Percentiles rank a stretch among this genome's conserved stretches.
Evolutionary conservation across 2,113 vertebrate genomes (phyloP).

Genomic region (Bagarius yarrelli): DNA sequence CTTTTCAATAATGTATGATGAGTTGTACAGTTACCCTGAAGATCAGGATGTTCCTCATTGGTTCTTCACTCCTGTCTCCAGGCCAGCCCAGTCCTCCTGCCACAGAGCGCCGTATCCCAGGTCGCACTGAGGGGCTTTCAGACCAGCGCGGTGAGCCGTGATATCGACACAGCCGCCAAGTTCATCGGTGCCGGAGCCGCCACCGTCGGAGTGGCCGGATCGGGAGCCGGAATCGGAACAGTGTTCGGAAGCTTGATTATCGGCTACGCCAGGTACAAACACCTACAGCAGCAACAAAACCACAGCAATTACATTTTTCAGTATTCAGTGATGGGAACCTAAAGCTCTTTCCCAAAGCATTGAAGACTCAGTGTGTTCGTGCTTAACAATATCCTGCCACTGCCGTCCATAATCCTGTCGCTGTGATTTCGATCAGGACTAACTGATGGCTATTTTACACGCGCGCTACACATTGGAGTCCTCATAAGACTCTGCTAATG

Average conservation of each 20-base stretch:
- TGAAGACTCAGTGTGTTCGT: too few relatives aligned
- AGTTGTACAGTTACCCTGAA: neutral
- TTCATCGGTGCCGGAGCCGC: conserved; percentile 98
- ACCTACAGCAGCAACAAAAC: too few relatives aligned
- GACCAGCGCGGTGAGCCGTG: conserved; percentile 90
- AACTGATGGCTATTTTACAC: too few relatives aligned
- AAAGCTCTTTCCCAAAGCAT: too few relatives aligned
- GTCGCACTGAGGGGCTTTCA: conserved; percentile 86
- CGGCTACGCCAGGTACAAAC: conserved; percentile 93
- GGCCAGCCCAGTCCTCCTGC: conserved; percentile 75
- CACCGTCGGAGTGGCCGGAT: conserved; percentile 97
- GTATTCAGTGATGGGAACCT: too few relatives aligned
- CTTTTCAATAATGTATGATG: neutral
- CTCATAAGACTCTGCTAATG: too few relatives aligned
- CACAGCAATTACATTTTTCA: too few relatives aligned
- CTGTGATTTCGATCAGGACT: too few relatives aligned
- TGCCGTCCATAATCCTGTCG: too few relatives aligned
- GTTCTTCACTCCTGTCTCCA: conserved; percentile 53
- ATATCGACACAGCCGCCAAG: conserved; percentile 98
- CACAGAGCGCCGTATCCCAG: conserved; percentile 74
- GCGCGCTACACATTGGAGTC: too few relatives aligned
- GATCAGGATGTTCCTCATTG: neutral
- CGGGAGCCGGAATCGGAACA: conserved; percentile 97
- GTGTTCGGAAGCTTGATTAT: conserved; percentile 99
- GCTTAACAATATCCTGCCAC: too few relatives aligned